Evolutionary conservation across 2,888 invertebrate genomes (phyloP).

Genomic region (Drosophila suboccidentalis): DNA sequence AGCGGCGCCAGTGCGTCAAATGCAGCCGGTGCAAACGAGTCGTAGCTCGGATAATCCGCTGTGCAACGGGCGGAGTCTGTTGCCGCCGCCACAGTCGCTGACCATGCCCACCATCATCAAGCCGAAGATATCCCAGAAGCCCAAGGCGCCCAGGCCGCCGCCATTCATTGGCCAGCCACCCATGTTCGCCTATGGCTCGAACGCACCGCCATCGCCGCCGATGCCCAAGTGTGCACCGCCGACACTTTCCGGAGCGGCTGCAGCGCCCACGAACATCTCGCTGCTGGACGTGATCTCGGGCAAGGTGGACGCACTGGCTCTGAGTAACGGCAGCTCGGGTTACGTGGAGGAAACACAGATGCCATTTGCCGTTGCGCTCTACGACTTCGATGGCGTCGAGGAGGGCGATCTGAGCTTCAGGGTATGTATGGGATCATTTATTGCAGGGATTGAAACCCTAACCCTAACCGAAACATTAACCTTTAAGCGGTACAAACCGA

Average conservation of each 20-base stretch:
- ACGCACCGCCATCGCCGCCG: constrained; percentile 88
- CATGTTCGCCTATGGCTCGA: constrained; percentile 25
- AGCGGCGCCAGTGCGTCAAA: constrained; percentile 83
- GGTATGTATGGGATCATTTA: constrained; percentile 74
- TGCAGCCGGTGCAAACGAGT: constrained; percentile 40
- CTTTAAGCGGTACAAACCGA: no score
- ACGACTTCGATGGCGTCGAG: constrained; percentile 91
- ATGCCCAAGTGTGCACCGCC: constrained; percentile 93
- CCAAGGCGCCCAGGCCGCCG: constrained; percentile 83
- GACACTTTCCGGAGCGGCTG: constrained; percentile 86
- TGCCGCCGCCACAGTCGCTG: constrained; percentile 85
- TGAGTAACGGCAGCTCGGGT: constrained; percentile 64
- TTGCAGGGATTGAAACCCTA: no score
- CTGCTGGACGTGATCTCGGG: constrained; percentile 84
- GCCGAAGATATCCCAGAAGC: constrained; percentile 85
- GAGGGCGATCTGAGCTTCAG: constrained; percentile 92
- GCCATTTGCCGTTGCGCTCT: constrained; percentile 92
- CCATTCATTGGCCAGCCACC: constrained; percentile 63
- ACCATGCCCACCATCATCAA: constrained; percentile 91
- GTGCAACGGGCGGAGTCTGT: constrained; percentile 86
- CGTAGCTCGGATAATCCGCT: constrained; percentile 86
- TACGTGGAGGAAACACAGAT: constrained; percentile 82
- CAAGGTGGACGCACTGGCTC: constrained; percentile 80
- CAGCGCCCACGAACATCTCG: constrained; percentile 79
- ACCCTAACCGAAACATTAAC: no score